Evolutionary conservation across 1,140 invertebrate genomes (phyloP), one percentile per base, ranked within the genome.

Genomic region (Teleopsis dalmanni): DNA sequence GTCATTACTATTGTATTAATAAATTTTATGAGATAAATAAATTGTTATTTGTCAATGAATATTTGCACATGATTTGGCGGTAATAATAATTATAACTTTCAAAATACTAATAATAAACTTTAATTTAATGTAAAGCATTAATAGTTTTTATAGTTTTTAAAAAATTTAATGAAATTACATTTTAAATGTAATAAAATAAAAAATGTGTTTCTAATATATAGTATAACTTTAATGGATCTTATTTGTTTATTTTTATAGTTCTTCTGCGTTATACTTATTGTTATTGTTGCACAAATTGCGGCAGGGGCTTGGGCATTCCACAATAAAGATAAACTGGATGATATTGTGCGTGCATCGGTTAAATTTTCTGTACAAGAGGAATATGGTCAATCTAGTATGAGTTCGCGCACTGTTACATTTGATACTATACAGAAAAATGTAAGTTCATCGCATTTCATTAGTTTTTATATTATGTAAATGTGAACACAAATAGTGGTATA

Each of bases 221-320:
- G n/a, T n/a, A n/a, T n/a, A n/a, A n/a, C n/a, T n/a, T n/a, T n/a
- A n/a, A n/a, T n/a, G n/a, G n/a, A n/a, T n/a, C n/a, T n/a, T n/a
- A n/a, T n/a, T n/a, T 40, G 43, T 46, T 62, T 57, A 63, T 63
- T 51, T 57, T 75, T 76, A 29, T 68, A 84, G 76, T 88, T 85
- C 68, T 84, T 87, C 62, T 81, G 81, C 53, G 76, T 85, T 34
- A 74, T 88, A 35, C 67, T 89, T 33, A 75, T 88, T n/a, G 80
- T 87, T 35, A 75, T 88, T 58, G 84, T 87, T n/a, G 83, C 81
- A 16, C 83, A 88, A 76, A 76, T 87, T 29, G 82, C 84, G 2
- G 81, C 82, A 41, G 84, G 78, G 31, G 76, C 81, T 48, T 88
- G 85, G 84, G 78, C 81, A 18, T 85, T 82, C 63, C 76, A 78